A percentile compares a stretch with the other conserved stretches of the same genome.
Conservation (phyloP, 2,113 vertebrate genomes). For the Neopipo cinnamomea region DNA sequence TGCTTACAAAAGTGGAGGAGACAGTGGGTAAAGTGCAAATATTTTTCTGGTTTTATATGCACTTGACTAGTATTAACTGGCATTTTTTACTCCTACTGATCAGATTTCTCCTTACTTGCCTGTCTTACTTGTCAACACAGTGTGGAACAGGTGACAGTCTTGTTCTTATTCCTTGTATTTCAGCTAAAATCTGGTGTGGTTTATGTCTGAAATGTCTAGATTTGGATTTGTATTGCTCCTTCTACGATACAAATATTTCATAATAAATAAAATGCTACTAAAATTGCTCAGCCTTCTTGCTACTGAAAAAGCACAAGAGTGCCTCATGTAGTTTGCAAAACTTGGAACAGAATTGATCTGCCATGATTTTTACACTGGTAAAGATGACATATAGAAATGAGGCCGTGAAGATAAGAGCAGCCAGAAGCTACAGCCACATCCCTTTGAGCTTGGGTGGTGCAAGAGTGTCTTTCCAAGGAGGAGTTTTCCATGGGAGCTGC, state of each 20-base stretch:
- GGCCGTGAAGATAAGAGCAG: background rate
- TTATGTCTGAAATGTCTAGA: background rate
- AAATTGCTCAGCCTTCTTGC: background rate
- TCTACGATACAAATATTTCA: background rate
- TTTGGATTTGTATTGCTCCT: background rate
- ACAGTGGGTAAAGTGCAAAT: background rate
- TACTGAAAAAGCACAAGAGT: background rate
- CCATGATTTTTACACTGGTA: background rate
- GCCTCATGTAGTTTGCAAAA: background rate
- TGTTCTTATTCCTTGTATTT: background rate
- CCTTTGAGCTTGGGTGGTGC: background rate
- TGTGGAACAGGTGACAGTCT: background rate
- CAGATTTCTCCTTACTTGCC: background rate
- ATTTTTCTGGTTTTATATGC: background rate
- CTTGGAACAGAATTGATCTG: background rate
- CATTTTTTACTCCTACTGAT: background rate
- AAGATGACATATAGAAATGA: background rate
- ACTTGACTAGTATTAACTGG: background rate
- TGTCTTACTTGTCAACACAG: background rate
- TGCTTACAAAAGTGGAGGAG: background rate
- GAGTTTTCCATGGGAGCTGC: fast-evolving
- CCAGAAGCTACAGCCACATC: background rate
- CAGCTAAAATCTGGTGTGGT: background rate
- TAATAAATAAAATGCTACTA: background rate
- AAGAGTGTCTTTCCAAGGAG: background rate